Base-by-base conservation (phyloP, 2,797 vertebrate genomes). In the Chelon labrosus region DNA sequence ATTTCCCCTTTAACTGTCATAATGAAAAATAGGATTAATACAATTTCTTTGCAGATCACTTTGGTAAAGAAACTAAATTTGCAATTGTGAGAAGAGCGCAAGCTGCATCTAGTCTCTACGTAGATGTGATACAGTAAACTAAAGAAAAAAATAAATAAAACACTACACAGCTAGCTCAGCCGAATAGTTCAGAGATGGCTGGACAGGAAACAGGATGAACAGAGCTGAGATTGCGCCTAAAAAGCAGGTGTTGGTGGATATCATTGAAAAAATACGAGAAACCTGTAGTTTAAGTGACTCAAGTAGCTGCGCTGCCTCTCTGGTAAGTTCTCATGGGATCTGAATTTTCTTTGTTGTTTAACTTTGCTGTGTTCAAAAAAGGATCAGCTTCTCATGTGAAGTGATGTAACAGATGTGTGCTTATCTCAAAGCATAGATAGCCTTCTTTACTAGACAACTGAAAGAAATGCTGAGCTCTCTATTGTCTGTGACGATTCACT, bases 381-480 rank as follows among this genome's bases (percentile, higher is more conserved):
- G 47, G 9, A 20, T 54, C 52, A 35, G 3, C 16, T 37, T 54
- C 4, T 35, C 10, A 54, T 54, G 10, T 35, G 4, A 54, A 17
- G 3, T 35, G 51, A 20, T 27, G 10, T 27, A 6, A 6, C 14
- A 12, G 22, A 6, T 20, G 20, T 9, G 10, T 27, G 5, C 6
- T 39, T 2, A 47, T n/a, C n/a, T 7, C 17, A 3, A 17, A n/a
- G 14, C 4, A 46, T 42, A 14, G 14, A 17, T 16, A 7, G 42
- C 31, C 31, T 17, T 7, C 17, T 47, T 47, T 12, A 38, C 9
- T 22, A 16, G 8, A 54, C 52, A 4, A 8, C 5, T 44, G 7
- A 35, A 54, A 67, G 19, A 67, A 64, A 64, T 64, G 41, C 51
- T 16, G 11, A 4, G 7, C 51, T 25, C 16, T 53, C 13, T 17